Base-by-base conservation (phyloP, 2,888 invertebrate species). In the Zaprionus lineosus region DNA sequence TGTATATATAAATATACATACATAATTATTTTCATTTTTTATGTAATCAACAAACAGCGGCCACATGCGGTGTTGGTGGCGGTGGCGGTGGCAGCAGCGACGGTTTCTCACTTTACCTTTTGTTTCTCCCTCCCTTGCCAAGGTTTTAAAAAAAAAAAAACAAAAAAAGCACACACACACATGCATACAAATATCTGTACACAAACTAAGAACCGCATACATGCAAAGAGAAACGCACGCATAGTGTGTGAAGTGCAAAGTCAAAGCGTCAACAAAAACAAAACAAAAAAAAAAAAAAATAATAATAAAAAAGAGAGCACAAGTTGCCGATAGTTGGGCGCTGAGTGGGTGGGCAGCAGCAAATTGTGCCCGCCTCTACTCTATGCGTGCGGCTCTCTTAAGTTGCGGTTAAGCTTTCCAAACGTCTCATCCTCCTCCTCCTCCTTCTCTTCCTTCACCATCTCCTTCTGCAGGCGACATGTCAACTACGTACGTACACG, bases 41-140 rank as follows among this genome's bases (percentile, higher is more conserved):
- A 86, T 78, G 77, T 78, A 78, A 78, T 78, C 86, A 75, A 75
- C 86, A 86, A 83, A 68, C 81, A 63, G 59, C 75, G 53, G 51
- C 67, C 76, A 72, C 72, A 72, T 72, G 72, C 71, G 76, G 69
- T 37, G 48, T 33, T 48, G 18, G 19, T 46, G 12, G 7, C 52
- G 33, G 2, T 34, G 7, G 12, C 36, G 16, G 14, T 37, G 28
- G 8, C 29, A 29, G 29, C 11, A 9, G 8, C 52, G 21, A 5
- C 37, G 31, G 28, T 40, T 31, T 21, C 46, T 24, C 34, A 1
- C 40, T 48, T 57, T 58, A 61, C 62, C 48, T 55, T 51, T 47
- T 58, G 57, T 69, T 60, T 67, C 26, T 41, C 62, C 70, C 47
- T 39, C 28, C 67, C 58, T 46, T 44, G 55, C 58, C 55, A 58